These are phyloP conservation scores for Pelecanoides urinatrix DNA, from an alignment of 2,113 vertebrate genomes.

Conservation along the genomic window DNA sequence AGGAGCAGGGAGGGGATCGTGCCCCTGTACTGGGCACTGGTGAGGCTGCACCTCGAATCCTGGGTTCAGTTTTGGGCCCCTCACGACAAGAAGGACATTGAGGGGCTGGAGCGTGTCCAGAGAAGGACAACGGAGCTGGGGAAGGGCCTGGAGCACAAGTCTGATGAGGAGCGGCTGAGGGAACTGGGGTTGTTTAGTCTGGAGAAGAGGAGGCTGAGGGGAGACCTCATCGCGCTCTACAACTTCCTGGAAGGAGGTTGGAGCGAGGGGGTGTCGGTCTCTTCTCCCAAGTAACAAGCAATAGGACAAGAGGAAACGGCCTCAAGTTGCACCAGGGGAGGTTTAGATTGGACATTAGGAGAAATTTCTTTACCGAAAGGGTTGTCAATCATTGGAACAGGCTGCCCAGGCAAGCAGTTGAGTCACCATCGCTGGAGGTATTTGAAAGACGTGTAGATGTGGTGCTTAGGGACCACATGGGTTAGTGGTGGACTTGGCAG, in stretches of 20 bases:
- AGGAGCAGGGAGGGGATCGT: too few relatives aligned
- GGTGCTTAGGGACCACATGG: not conserved
- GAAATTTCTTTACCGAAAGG: not conserved
- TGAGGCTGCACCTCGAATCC: not conserved
- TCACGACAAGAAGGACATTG: not conserved
- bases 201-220: not conserved
- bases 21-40: not conserved
- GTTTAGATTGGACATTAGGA: not conserved
- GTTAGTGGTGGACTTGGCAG: not conserved
- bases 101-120: not conserved
- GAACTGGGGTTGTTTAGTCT: not conserved
- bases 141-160: not conserved
- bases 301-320: not conserved
- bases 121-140: not conserved
- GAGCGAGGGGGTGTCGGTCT: not conserved
- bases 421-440: too few relatives aligned
- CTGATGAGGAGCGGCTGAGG: not conserved
- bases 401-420: not conserved
- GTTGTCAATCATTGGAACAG: not conserved
- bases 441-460: accelerated
- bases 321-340: not conserved
- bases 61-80: too few relatives aligned
- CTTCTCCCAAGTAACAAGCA: not conserved
- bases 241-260: too few relatives aligned
- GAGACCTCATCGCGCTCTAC: too few relatives aligned